Conservation (phyloP, 2,888 invertebrate species). For the Acanthococcus lagerstroemiae region DNA sequence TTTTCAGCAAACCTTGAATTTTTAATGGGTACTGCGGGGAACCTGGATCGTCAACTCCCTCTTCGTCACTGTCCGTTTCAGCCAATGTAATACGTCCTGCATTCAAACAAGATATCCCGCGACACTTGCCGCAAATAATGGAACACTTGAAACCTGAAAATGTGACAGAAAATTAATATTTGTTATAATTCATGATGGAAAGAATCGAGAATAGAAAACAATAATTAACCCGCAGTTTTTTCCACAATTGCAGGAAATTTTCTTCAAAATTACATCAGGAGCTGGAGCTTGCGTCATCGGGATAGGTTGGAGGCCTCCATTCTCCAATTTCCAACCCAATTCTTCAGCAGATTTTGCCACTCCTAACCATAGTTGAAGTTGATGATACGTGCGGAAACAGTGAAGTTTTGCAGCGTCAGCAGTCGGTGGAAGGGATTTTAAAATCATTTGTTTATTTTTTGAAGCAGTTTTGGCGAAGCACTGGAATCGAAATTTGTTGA, state of each 20-base stretch:
- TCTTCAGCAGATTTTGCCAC: not conserved
- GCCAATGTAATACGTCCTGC: too few species aligned
- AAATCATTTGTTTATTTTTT: not conserved
- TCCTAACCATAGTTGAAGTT: conserved; percentile 25
- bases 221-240: conserved; percentile 18
- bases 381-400: conserved; percentile 21
- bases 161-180: too few species aligned
- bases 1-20: too few species aligned
- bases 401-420: conserved; percentile 20
- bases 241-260: conserved; percentile 8
- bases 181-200: too few species aligned
- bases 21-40: too few species aligned
- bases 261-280: conserved; percentile 6
- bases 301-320: conserved; percentile 1
- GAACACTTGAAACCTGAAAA: too few species aligned
- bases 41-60: too few species aligned
- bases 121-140: too few species aligned
- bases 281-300: not conserved
- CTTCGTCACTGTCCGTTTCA: too few species aligned
- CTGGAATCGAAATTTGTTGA: not conserved
- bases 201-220: too few species aligned
- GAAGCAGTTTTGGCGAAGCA: not conserved
- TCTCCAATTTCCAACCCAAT: conserved; percentile 7
- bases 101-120: too few species aligned
- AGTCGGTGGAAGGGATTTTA: conserved; percentile 24